Percentiles rank a stretch among this genome's conserved stretches.
phyloP scores from a whole-genome alignment of 2,113 vertebrate genomes.

The Steatornis caripensis region DNA sequence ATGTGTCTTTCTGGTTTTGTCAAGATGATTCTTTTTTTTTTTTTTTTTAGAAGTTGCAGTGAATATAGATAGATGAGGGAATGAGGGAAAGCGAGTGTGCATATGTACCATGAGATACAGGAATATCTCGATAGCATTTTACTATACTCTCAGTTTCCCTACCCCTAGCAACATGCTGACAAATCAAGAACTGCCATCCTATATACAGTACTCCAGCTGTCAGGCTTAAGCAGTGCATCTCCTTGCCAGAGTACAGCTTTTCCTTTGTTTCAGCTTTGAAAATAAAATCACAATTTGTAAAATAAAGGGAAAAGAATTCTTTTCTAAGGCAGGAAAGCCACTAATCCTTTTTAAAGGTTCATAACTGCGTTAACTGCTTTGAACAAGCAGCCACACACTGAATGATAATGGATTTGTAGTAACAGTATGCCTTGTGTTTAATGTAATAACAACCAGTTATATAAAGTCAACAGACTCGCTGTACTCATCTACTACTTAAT shows the following conservation, averaged over 20 bases:
- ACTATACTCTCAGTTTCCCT: neutral
- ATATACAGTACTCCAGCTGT: constrained; percentile 37
- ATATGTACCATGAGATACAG: neutral
- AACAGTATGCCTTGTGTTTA: neutral
- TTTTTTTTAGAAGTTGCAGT: neutral
- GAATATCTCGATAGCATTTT: constrained; percentile 13
- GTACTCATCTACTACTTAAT: neutral
- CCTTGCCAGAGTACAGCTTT: neutral
- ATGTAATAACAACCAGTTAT: neutral
- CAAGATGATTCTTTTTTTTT: neutral
- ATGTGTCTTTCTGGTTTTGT: neutral
- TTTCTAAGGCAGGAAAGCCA: neutral
- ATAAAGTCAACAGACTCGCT: neutral
- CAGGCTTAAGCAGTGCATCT: neutral
- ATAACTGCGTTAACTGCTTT: neutral
- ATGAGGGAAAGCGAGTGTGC: neutral
- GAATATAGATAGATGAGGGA: neutral
- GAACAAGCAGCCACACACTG: neutral
- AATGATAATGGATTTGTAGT: neutral
- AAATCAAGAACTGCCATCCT: constrained; percentile 42
- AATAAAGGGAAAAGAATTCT: neutral
- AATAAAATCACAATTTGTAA: constrained; percentile 8
- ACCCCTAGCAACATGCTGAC: constrained; percentile 32
- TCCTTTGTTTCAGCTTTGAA: constrained; percentile 25
- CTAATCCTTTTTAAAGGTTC: constrained; percentile 10